These are phyloP conservation scores for Poeciliopsis infans DNA, from an alignment of 2,797 vertebrate species.

Conservation along the genomic window DNA sequence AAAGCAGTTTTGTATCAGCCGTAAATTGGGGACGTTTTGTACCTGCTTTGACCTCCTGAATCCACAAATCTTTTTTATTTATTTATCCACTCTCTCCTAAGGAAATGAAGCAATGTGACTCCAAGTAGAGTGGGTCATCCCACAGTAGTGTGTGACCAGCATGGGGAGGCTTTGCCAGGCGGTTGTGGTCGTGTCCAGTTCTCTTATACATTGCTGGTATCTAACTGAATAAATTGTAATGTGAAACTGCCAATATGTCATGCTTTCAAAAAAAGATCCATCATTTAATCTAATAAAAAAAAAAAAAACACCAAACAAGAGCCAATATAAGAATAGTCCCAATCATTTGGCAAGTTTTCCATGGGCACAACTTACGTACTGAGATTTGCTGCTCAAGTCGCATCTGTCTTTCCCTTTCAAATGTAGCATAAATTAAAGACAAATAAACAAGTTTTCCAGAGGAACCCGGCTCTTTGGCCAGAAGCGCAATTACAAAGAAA, in stretches of 20 bases:
- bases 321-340: not conserved
- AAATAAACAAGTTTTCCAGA: not conserved
- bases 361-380: not conserved
- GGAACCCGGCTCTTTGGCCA: too few relatives aligned
- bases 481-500: not conserved
- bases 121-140: not conserved
- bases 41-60: not conserved
- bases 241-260: too few relatives aligned
- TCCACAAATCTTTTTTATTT: not conserved
- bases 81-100: not conserved
- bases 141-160: not conserved
- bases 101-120: not conserved
- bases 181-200: not conserved
- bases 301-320: not conserved
- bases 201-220: not conserved
- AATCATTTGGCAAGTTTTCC: not conserved
- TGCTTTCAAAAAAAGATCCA: not conserved
- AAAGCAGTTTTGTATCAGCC: not conserved
- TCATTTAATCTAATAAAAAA: not conserved
- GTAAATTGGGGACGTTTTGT: not conserved
- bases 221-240: not conserved
- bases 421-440: not conserved
- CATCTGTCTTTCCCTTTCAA: not conserved
- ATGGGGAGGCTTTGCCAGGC: not conserved
- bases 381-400: not conserved